Percentiles rank a stretch among this genome's conserved stretches.
These are phyloP conservation scores for Orchesella flavescens DNA, from an alignment of 2,888 invertebrate genomes.

Conservation along the genomic window DNA sequence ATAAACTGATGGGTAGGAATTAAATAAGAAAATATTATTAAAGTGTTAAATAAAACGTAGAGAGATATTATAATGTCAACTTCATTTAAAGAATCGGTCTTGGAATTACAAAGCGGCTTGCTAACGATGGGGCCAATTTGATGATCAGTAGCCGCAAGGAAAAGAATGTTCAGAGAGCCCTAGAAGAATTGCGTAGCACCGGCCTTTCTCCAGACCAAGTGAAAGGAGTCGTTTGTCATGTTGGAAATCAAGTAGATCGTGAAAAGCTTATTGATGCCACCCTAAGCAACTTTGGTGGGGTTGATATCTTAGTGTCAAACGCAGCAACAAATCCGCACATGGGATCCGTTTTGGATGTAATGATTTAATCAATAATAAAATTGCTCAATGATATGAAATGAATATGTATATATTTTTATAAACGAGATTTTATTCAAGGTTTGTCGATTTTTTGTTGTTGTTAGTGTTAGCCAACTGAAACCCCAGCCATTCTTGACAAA, in stretches of 20 bases:
- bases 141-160: constrained; percentile 93
- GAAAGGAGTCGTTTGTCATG: constrained; percentile 90
- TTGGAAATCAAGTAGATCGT: constrained; percentile 87
- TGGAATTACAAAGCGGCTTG: constrained; percentile 90
- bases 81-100: constrained; percentile 84
- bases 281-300: constrained; percentile 84
- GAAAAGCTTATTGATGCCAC: constrained; percentile 84
- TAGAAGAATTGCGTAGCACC: constrained; percentile 79
- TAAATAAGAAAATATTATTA: no score
- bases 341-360: constrained; percentile 84
- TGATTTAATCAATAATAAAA: background rate
- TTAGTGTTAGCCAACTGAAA: constrained; percentile 75
- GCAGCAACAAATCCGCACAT: constrained; percentile 88
- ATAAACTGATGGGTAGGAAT: constrained; percentile 87
- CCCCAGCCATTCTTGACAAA: constrained; percentile 66
- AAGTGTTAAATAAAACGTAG: no score
- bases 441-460: background rate
- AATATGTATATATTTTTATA: no score
- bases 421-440: no score
- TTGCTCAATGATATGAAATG: background rate
- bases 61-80: no score
- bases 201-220: constrained; percentile 79
- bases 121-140: constrained; percentile 91
- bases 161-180: constrained; percentile 86
- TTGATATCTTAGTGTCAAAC: constrained; percentile 96